A percentile compares a stretch with the other conserved stretches of the same genome.
phyloP scores from a whole-genome alignment of 2,888 invertebrate genomes.

The Eurytoma adleriae region DNA sequence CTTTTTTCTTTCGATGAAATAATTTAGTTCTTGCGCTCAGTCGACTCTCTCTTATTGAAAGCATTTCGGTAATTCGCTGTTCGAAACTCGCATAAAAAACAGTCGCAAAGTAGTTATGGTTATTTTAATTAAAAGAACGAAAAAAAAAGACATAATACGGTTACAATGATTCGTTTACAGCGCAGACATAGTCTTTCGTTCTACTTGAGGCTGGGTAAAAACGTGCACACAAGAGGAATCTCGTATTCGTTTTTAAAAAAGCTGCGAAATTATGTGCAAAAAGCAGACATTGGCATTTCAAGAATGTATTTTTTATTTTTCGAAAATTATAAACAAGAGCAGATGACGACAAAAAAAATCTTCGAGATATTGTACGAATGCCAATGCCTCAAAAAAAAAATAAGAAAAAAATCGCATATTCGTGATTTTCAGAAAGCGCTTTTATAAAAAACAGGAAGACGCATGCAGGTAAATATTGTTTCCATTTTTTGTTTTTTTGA shows the following conservation, averaged over 20 bases:
- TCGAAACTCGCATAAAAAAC: constrained; percentile 35
- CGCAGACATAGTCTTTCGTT: constrained; percentile 38
- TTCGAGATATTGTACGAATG: constrained; percentile 7
- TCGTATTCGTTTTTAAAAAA: constrained; percentile 26
- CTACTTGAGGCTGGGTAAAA: constrained; percentile 35
- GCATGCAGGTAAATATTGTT: constrained; percentile 36
- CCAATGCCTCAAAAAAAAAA: constrained; percentile 23
- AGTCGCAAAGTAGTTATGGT: constrained; percentile 25
- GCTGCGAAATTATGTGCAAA: constrained; percentile 35
- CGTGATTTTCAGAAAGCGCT: background rate
- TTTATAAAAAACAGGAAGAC: constrained; percentile 45
- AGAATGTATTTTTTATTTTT: too few species aligned
- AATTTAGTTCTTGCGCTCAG: constrained; percentile 39
- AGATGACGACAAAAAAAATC: background rate
- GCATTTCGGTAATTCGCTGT: constrained; percentile 51
- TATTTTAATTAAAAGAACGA: constrained; percentile 26
- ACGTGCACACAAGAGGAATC: constrained; percentile 32
- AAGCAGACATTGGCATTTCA: constrained; percentile 39
- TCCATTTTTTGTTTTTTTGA: constrained; percentile 18
- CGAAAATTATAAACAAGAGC: too few species aligned
- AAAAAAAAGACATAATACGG: constrained; percentile 28
- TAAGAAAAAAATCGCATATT: too few species aligned
- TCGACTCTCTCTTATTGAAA: constrained; percentile 51
- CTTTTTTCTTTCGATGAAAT: constrained; percentile 17
- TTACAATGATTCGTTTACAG: constrained; percentile 46